Evolutionary conservation across 2,888 invertebrate species (phyloP), one percentile per base, ranked within the genome.

Genomic region (Idaea biselata): DNA sequence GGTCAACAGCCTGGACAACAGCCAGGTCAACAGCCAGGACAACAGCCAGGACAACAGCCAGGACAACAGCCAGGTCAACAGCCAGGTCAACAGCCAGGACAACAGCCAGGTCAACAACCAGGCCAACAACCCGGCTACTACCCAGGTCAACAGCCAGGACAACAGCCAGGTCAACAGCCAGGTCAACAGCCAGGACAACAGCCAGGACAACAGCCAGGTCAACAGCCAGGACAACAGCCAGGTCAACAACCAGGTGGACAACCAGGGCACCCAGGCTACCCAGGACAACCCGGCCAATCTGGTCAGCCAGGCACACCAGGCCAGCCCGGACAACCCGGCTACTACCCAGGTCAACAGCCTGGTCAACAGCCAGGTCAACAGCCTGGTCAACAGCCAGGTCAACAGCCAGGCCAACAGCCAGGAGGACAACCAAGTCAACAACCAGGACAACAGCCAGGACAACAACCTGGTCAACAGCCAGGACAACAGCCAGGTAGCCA

Each of bases 251-350:
- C 58, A 33, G 60, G 62, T 1, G 62, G 67, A 0, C 16, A 57
- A 17, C 71, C 71, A 3, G 66, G 68, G 18, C 61, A 66, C 33
- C 69, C 68, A 8, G 69, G 71, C 1, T 16, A 60, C 0, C 67
- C 70, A 25, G 69, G 69, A n/a, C 16, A 67, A 6, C 68, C 68
- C 18, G 70, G 71, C 70, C 63, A 64, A 60, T 70, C 75, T 6
- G 79, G 76, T 8, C 61, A 69, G 0, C 73, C 74, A 11, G 76
- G 74, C 14, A 59, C 69, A 4, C 79, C 80, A 0, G 77, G 78
- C 6, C 66, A 79, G 86, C 63, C 72, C 68, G 60, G 71, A 72
- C 80, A 87, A 25, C 25, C 25, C 25, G 25, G 25, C n/a, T n/a
- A n/a, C n/a, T 3, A 25, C 25, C 25, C 25, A 25, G 86, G 75